phyloP scores from a whole-genome alignment of 2,888 invertebrate genomes.

The Drosophila sordidula region DNA sequence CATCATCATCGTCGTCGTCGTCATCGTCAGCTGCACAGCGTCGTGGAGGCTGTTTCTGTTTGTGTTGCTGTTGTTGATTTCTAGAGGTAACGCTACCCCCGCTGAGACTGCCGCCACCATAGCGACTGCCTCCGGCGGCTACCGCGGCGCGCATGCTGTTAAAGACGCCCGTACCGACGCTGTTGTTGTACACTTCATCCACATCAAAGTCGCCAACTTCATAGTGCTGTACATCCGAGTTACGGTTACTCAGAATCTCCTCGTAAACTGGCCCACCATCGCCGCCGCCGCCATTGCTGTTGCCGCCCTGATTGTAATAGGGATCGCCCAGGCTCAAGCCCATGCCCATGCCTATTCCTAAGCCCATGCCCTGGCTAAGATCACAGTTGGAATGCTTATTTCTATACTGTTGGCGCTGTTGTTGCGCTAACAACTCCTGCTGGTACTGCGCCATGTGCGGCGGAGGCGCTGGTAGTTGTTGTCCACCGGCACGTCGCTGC shows the following conservation, averaged over 20 bases:
- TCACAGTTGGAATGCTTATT: constrained; percentile 85
- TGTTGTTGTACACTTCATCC: constrained; percentile 76
- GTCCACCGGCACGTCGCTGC: constrained; percentile 71
- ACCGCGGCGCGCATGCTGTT: constrained; percentile 72
- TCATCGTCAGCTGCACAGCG: constrained; percentile 59
- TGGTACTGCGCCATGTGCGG: constrained; percentile 78
- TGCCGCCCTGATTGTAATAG: constrained; percentile 81
- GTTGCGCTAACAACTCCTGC: constrained; percentile 65
- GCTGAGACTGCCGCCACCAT: constrained; percentile 69
- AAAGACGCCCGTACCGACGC: constrained; percentile 68
- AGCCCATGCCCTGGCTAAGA: constrained; percentile 69
- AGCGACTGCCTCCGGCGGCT: constrained; percentile 61
- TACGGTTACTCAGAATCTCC: constrained; percentile 84
- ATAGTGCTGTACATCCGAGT: constrained; percentile 82
- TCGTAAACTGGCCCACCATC: constrained; percentile 84
- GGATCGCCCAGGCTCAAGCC: constrained; percentile 67
- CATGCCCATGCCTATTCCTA: constrained; percentile 55
- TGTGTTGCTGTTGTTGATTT: constrained; percentile 55
- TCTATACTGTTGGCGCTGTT: constrained; percentile 77
- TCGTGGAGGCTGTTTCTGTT: constrained; percentile 44
- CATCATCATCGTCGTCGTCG: constrained; percentile 66
- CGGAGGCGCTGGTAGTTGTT: constrained; percentile 71
- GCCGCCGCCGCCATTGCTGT: constrained; percentile 44
- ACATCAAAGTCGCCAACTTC: constrained; percentile 80
- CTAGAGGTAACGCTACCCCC: constrained; percentile 72